Percentiles rank a stretch among this genome's conserved stretches.
These are phyloP conservation scores for Zeuzera pyrina DNA, from an alignment of 2,888 invertebrate genomes.

Conservation along the genomic window DNA sequence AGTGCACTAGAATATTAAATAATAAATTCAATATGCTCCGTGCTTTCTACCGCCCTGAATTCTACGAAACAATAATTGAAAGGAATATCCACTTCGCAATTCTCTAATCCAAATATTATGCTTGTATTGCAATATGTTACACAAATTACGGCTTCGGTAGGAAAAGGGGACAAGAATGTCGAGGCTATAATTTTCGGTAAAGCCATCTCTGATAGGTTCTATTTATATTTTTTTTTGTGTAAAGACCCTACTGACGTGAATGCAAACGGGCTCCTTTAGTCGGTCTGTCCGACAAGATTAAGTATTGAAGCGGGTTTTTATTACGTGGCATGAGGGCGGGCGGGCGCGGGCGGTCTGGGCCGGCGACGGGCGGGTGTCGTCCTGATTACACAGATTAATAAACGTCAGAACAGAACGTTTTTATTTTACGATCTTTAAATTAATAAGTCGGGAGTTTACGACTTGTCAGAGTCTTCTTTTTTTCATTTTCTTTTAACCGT, in stretches of 20 bases:
- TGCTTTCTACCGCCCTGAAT: too few species aligned
- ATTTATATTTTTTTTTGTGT: slow-evolving; percentile 7
- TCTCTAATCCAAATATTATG: too few species aligned
- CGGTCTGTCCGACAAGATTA: slow-evolving; percentile 12
- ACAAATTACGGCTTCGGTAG: too few species aligned
- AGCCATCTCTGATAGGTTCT: slow-evolving; percentile 10
- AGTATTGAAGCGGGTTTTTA: slow-evolving; percentile 11
- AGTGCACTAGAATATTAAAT: too few species aligned
- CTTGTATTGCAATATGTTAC: too few species aligned
- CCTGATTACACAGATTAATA: slow-evolving; percentile 24
- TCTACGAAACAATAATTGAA: too few species aligned
- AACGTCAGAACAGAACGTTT: slow-evolving; percentile 14
- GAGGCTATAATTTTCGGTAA: slow-evolving; percentile 5
- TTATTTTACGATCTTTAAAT: slow-evolving; percentile 22
- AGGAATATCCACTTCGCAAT: too few species aligned
- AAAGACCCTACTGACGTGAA: slow-evolving; percentile 7
- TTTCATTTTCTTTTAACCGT: slow-evolving; percentile 30
- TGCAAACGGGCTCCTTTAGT: slow-evolving; percentile 3
- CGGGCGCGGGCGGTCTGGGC: not conserved
- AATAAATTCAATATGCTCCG: too few species aligned
- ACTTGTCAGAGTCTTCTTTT: slow-evolving; percentile 16
- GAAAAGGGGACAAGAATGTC: too few species aligned
- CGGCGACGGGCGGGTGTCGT: slow-evolving; percentile 1
- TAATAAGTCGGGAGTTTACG: slow-evolving; percentile 22
- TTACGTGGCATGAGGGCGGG: slow-evolving; percentile 5